A percentile compares a stretch with the other conserved stretches of the same genome.
These are phyloP conservation scores for Nomada ruficornis DNA, from an alignment of 2,888 invertebrate genomes.

Conservation along the genomic window DNA sequence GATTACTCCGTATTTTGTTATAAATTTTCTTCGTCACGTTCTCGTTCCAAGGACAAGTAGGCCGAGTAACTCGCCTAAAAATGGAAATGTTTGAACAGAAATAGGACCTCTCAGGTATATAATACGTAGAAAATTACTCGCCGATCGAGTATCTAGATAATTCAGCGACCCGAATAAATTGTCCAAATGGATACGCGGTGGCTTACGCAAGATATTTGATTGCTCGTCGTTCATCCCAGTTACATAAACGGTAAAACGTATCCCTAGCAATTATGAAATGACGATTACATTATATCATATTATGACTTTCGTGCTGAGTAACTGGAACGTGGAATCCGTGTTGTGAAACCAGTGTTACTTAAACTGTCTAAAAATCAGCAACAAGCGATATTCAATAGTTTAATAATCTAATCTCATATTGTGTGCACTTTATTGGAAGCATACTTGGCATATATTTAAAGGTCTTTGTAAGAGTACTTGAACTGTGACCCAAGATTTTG, in stretches of 20 bases:
- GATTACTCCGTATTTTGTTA: constrained; percentile 3
- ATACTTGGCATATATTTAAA: no score
- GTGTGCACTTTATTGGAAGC: no score
- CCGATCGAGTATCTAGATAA: constrained; percentile 28
- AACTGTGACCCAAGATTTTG: no score
- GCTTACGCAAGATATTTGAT: constrained; percentile 66
- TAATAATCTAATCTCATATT: neutral
- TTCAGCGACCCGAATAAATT: constrained; percentile 38
- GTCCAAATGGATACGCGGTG: constrained; percentile 30
- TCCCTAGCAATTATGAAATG: constrained; percentile 55
- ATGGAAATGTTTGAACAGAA: neutral
- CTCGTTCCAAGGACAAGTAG: constrained; percentile 13
- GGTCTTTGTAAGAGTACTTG: no score
- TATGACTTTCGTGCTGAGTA: constrained; percentile 33
- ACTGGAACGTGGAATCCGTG: constrained; percentile 17
- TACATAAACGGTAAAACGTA: constrained; percentile 64
- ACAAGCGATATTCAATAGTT: neutral
- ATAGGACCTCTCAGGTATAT: constrained; percentile 23
- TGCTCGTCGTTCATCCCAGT: constrained; percentile 53
- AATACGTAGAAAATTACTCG: constrained; percentile 26
- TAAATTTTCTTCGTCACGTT: neutral
- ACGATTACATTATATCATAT: constrained; percentile 41
- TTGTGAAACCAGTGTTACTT: constrained; percentile 30
- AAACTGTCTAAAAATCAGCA: neutral
- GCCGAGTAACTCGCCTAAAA: constrained; percentile 4